phyloP scores from a whole-genome alignment of 2,888 invertebrate genomes.

The Papilio demoleus region DNA sequence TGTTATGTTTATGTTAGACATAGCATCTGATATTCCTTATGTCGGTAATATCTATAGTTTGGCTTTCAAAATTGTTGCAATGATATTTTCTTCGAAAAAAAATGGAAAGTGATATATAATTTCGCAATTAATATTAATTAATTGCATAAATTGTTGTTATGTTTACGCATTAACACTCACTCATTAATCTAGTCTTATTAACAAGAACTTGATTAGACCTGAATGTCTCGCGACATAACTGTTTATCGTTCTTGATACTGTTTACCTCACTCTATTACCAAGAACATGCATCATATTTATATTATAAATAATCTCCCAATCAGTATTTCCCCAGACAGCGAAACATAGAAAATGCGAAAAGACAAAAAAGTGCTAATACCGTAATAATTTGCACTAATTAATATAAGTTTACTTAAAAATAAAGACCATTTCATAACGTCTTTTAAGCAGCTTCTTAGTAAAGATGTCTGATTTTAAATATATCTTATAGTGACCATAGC shows the following conservation, averaged over 20 bases:
- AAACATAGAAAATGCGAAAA: background rate
- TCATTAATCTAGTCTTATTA: conserved; percentile 3
- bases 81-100: too few species aligned
- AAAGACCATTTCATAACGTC: too few species aligned
- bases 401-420: too few species aligned
- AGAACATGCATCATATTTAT: conserved; percentile 10
- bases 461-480: too few species aligned
- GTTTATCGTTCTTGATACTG: background rate
- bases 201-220: conserved; percentile 23
- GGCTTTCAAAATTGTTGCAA: background rate
- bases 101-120: too few species aligned
- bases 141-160: conserved; percentile 11
- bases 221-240: background rate
- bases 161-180: conserved; percentile 2
- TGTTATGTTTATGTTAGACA: too few species aligned
- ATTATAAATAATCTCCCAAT: background rate
- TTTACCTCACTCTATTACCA: conserved; percentile 8
- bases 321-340: background rate
- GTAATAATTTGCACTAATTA: too few species aligned
- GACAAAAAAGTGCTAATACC: background rate
- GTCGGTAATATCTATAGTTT: too few species aligned
- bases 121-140: too few species aligned
- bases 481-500: too few species aligned
- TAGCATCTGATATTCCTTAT: too few species aligned
- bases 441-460: too few species aligned